Evolutionary conservation across 2,113 vertebrate species (phyloP).

Genomic region (Xiphorhynchus elegans): DNA sequence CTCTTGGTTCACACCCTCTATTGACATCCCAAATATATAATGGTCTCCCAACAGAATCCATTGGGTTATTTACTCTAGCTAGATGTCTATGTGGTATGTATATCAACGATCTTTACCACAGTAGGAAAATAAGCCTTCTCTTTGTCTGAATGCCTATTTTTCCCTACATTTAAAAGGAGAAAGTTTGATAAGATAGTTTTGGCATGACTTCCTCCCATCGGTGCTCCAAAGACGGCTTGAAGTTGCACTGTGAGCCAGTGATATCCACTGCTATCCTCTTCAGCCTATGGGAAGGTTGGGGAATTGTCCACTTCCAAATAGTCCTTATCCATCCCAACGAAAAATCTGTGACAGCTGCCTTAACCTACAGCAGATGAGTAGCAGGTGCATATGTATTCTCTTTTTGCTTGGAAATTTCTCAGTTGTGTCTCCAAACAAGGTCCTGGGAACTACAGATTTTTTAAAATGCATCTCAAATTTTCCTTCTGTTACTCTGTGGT

Average conservation of each 20-base stretch:
- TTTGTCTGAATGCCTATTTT: not conserved
- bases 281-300: too few species aligned
- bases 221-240: not conserved
- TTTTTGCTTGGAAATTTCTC: not conserved
- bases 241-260: not conserved
- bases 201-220: not conserved
- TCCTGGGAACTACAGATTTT: not conserved
- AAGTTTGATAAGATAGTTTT: not conserved
- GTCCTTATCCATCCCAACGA: not conserved
- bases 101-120: rapidly evolving
- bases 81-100: not conserved
- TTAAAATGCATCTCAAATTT: not conserved
- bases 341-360: not conserved
- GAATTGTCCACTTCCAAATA: not conserved
- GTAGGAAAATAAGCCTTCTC: not conserved
- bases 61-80: not conserved
- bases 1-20: not conserved
- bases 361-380: not conserved
- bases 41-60: not conserved
- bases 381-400: not conserved
- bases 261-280: not conserved
- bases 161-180: not conserved
- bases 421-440: not conserved
- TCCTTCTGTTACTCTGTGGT: not conserved
- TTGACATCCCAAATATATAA: not conserved